Conservation (phyloP, 1,140 invertebrate species). For the Amyelois transitella region DNA sequence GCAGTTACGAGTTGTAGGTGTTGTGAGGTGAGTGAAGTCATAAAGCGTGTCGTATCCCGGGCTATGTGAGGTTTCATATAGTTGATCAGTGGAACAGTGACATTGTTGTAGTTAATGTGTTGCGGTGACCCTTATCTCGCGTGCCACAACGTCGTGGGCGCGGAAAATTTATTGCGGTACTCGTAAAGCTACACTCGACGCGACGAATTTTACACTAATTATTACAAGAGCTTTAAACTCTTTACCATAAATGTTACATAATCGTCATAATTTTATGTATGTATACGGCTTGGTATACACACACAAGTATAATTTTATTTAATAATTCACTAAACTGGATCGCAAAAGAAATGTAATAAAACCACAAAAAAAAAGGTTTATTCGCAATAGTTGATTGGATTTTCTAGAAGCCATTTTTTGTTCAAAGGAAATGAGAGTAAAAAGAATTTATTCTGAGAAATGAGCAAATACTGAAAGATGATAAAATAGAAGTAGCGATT, state of each 20-base stretch:
- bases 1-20: too few species aligned
- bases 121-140: constrained; percentile 60
- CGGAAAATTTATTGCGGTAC: constrained; percentile 53
- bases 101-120: constrained; percentile 40
- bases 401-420: constrained; percentile 10
- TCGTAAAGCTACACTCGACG: constrained; percentile 38
- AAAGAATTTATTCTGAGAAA: constrained; percentile 18
- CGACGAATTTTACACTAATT: constrained; percentile 49
- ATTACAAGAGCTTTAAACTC: constrained; percentile 18
- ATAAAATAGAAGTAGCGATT: constrained; percentile 42
- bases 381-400: constrained; percentile 14
- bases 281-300: too few species aligned
- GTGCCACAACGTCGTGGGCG: constrained; percentile 40
- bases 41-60: constrained; percentile 29
- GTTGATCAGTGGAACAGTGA: constrained; percentile 29
- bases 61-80: constrained; percentile 19
- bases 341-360: neutral
- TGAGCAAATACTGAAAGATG: constrained; percentile 24
- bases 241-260: constrained; percentile 7
- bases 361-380: neutral
- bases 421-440: constrained; percentile 23
- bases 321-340: neutral
- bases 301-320: neutral
- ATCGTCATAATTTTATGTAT: neutral
- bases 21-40: constrained; percentile 29